phyloP scores from a whole-genome alignment of 2,113 vertebrate genomes.

The Lophura nycthemera region DNA sequence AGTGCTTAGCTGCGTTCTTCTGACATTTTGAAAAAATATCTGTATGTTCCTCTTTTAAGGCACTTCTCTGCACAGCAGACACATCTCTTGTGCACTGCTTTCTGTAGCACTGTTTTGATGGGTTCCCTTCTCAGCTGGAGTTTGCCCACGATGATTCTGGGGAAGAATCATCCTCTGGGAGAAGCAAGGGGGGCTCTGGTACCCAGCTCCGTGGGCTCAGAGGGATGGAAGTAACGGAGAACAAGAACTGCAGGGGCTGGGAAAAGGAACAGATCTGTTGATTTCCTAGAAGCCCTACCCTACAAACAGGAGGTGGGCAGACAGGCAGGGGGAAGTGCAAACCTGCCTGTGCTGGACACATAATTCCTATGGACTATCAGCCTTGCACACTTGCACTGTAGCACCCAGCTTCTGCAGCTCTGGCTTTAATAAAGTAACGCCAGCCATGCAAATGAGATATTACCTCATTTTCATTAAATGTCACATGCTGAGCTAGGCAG shows the following conservation, averaged over 20 bases:
- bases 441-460: slow-evolving; percentile 16
- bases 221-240: background rate
- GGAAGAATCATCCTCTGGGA: background rate
- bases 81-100: background rate
- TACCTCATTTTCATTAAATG: slow-evolving; percentile 34
- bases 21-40: background rate
- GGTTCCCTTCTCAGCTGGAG: background rate
- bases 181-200: background rate
- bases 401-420: background rate
- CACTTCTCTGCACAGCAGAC: background rate
- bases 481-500: background rate
- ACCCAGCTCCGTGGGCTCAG: rapidly evolving
- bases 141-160: background rate
- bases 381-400: background rate
- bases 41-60: background rate
- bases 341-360: background rate
- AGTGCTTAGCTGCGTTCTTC: background rate
- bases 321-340: background rate
- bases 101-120: background rate
- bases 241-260: rapidly evolving
- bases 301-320: background rate
- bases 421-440: background rate
- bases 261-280: background rate
- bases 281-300: background rate
- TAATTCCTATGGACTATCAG: rapidly evolving